Evolutionary conservation across 1,140 invertebrate species (phyloP).

Genomic region (Cepaea nemoralis): DNA sequence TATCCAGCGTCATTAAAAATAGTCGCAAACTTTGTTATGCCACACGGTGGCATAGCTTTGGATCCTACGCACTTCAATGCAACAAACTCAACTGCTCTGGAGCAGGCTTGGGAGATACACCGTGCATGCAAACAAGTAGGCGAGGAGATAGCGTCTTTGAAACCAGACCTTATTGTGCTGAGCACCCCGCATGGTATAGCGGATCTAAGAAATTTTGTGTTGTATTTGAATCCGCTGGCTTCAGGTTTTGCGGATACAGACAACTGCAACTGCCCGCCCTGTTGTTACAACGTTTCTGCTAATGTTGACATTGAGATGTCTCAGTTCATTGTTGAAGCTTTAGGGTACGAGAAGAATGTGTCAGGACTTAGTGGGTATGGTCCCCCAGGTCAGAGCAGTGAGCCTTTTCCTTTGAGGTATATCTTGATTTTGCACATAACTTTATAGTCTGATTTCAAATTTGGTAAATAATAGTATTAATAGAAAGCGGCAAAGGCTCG

Average conservation of each 20-base stretch:
- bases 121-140: constrained; percentile 44
- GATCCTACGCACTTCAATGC: constrained; percentile 53
- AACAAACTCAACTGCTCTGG: constrained; percentile 49
- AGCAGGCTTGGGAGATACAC: constrained; percentile 50
- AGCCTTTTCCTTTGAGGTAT: constrained; percentile 54
- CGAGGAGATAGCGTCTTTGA: constrained; percentile 33
- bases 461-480: too few relatives aligned
- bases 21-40: constrained; percentile 47
- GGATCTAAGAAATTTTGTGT: constrained; percentile 50
- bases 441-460: too few relatives aligned
- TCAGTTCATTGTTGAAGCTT: constrained; percentile 22
- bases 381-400: constrained; percentile 47
- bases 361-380: constrained; percentile 53
- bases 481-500: too few relatives aligned
- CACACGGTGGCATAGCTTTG: constrained; percentile 56
- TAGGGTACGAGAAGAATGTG: constrained; percentile 41
- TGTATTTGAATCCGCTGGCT: constrained; percentile 52
- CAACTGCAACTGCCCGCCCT: constrained; percentile 55
- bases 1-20: constrained; percentile 21
- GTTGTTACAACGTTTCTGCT: constrained; percentile 48
- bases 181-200: constrained; percentile 57
- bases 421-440: neutral
- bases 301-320: constrained; percentile 43
- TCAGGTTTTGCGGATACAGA: constrained; percentile 52
- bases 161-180: constrained; percentile 51